Evolutionary conservation across 2,113 vertebrate species (phyloP), one percentile per base, ranked within the genome.

Genomic region (Arenaria interpres): DNA sequence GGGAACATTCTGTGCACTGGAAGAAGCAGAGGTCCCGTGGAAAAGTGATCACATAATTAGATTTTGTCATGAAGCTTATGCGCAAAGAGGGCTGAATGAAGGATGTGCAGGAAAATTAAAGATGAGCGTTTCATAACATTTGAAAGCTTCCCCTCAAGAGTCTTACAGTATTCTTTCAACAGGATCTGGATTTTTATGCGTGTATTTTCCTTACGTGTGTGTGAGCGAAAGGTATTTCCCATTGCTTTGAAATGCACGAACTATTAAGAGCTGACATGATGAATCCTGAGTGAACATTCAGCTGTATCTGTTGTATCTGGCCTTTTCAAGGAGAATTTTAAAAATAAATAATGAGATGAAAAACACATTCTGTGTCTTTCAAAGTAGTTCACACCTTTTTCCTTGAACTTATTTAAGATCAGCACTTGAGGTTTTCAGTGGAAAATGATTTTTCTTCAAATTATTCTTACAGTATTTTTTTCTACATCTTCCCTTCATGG

Each of bases 1-100:
- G 60, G 74, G 90, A 89, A 43, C 20, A 37, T 78, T 86, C 59
- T 78, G 37, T 60, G 68, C 69, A 43, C 54, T 41, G 75, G 94
- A 90, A 0, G 46, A 90, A 90, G 88, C 82, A 90, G 83, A 96
- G 79, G 68, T 89, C 88, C 57, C 21, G 25, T 48, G 64, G 68
- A 93, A 76, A 81, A 86, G 39, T 82, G 48, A 88, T 89, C 60
- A 68, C 74, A 53, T 93, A 93, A 95, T 89, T 94, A 88, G 84
- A 85, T 90, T 92, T 81, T 90, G 46, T 90, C 64, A 68, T 56
- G 71, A 90, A 74, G 19, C 23, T 59, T 72, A 51, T 68, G 48
- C 37, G 54, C 27, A 35, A 73, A 92, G 64, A 59, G 4, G 18
- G 54, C 37, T 73, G 83, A 87, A 69, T 50, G 39, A 89, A 87